Base-by-base conservation (phyloP, 1,140 invertebrate species). In the Temnothorax longispinosus region DNA sequence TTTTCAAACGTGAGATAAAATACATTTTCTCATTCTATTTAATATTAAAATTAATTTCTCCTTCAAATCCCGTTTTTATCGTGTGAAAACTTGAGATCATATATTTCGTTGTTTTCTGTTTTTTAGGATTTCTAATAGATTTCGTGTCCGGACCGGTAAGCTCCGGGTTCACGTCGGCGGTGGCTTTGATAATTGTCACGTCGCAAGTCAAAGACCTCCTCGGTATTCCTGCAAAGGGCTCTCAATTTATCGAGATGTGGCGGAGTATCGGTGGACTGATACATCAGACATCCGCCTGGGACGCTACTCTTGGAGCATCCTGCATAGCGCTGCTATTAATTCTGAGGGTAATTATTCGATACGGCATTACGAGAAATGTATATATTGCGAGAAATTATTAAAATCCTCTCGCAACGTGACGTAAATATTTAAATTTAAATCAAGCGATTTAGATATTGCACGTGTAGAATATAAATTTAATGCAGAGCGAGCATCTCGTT, bases 91-190 rank as follows among this genome's bases (percentile, higher is more conserved):
- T 27, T 41, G 27, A 81, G 8, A 87, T 86, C 87, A 11, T 87
- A 11, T 87, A 88, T 74, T 74, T 52, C 41, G 8, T 72, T 54
- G 6, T n/a, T n/a, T 54, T 18, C 1, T 15, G 4, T 58, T 69
- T 93, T 94, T 35, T 93, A 98, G 98, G 98, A 64, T 99, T 99
- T 93, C 95, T 99, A 47, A 98, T 99, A 71, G 98, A 99, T 94
- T 99, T 99, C 94, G 98, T 99, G 0, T 99, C 98, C 0, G 98
- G 98, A 5, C 98, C 98, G 0, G 98, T 99, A 0, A 98, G 98
- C 15, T 98, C 98, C 13, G 98, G 98, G 18, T 99, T 99, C 93
- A 99, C 98, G 0, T 98, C 98, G 1, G 98, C 98, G 0, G 98
- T 98, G 13, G 98, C 98, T 21, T 96, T 99, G 21, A 98, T 98